These are phyloP conservation scores for Netelia fuscicornis DNA, from an alignment of 2,888 invertebrate species.

Conservation along the genomic window DNA sequence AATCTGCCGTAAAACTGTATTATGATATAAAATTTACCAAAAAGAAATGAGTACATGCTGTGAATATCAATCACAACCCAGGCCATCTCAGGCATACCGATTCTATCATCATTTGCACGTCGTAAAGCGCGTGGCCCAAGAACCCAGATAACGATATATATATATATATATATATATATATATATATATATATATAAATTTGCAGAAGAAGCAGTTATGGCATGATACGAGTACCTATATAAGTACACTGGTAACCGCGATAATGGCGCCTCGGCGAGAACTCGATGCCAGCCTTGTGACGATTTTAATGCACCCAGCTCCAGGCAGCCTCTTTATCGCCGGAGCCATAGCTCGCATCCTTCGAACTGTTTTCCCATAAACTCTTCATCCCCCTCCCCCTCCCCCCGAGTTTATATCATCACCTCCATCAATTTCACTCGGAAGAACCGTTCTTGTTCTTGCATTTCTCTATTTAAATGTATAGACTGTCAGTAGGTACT, in stretches of 20 bases:
- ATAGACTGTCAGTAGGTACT: background rate
- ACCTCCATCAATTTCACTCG: constrained; percentile 17
- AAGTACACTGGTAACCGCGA: background rate
- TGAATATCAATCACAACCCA: background rate
- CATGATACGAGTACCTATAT: background rate
- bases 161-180: background rate
- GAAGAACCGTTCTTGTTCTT: background rate
- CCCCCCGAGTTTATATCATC: background rate
- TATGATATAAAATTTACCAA: background rate
- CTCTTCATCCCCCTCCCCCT: constrained; percentile 1
- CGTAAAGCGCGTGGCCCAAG: constrained; percentile 18
- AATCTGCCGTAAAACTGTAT: background rate
- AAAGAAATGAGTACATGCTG: background rate
- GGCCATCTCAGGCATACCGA: background rate
- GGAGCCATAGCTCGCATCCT: constrained; percentile 6
- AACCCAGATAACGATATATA: background rate
- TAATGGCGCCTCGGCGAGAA: constrained; percentile 15
- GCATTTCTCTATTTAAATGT: background rate
- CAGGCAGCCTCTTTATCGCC: background rate
- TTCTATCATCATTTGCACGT: constrained; percentile 12
- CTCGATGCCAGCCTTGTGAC: constrained; percentile 16
- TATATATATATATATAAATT: background rate
- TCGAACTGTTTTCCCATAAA: constrained; percentile 35
- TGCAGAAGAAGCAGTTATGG: constrained; percentile 14
- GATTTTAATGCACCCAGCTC: constrained; percentile 34